Base-by-base conservation (phyloP, 2,888 invertebrate species). In the Spodoptera littoralis region DNA sequence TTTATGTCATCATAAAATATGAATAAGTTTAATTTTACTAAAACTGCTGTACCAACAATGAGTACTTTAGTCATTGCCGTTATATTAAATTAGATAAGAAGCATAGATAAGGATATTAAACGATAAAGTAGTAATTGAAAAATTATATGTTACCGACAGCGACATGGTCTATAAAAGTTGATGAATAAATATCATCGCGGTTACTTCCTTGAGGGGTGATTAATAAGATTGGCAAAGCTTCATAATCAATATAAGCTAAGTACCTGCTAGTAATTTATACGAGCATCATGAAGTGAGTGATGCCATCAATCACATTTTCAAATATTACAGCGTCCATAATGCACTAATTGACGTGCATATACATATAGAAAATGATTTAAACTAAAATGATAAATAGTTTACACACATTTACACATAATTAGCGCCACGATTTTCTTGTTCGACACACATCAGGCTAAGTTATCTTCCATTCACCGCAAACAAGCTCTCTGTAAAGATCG, bases 381-480 rank as follows among this genome's bases (percentile, higher is more conserved):
- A 57, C 45, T 11, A 51, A 36, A 36, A 12, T 49, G 46, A 55
- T 65, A 60, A 65, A 70, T 70, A n/a, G n/a, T 63, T 22, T 44
- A 65, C 57, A 60, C 55, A 60, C 64, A 69, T 63, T 22, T 44
- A 65, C 57, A 60, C 55, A 60, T 64, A 69, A 72, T 69, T 72
- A 64, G 60, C 47, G 47, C 43, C 55, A 58, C 51, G 46, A 60
- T 65, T 63, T 76, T 56, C 65, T 46, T 58, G 53, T 65, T 54
- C 48, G 36, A 52, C 62, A 73, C 60, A 65, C 67, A 49, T 70
- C 52, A 52, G 8, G 43, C 58, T 36, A 27, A 74, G 58, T 74
- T 70, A 76, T 73, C 73, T 54, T 53, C 73, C 48, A 61, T 70
- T 73, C 62, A 55, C 52, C 36, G 58, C 60, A 50, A 36, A 56